Percentiles rank a stretch among this genome's conserved stretches.
Conservation (phyloP, 1,140 invertebrate genomes). For the Diorhabda carinulata region DNA sequence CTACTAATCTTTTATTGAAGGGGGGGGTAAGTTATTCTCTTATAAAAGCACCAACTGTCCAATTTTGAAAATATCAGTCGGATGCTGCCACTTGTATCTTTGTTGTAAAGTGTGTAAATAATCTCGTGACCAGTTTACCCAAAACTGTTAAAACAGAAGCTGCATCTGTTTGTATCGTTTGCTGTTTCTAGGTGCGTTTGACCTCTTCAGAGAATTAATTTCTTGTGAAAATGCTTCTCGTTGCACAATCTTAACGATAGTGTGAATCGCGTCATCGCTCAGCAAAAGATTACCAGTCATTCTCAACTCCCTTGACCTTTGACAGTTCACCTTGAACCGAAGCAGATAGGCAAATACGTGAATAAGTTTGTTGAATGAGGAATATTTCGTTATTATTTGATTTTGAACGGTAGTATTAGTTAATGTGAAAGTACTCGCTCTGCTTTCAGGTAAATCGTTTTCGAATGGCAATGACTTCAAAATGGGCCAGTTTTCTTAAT, state of each 20-base stretch:
- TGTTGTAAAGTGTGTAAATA: constrained; percentile 34
- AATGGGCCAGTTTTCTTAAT: not conserved
- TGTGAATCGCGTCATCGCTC: not conserved
- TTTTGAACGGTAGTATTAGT: not conserved
- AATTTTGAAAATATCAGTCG: too few species aligned
- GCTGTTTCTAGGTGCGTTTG: constrained; percentile 17
- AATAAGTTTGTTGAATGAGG: not conserved
- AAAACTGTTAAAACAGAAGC: constrained; percentile 29
- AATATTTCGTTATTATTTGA: not conserved
- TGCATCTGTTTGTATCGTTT: constrained; percentile 33
- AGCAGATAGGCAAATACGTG: not conserved
- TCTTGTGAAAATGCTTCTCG: constrained; percentile 6
- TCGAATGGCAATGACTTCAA: not conserved
- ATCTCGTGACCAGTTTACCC: constrained; percentile 31
- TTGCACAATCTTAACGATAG: constrained; percentile 10
- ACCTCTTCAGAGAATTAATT: constrained; percentile 5
- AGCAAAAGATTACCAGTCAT: not conserved
- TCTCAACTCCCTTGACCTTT: not conserved
- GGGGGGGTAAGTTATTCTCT: too few species aligned
- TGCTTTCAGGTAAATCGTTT: not conserved
- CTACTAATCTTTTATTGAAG: too few species aligned
- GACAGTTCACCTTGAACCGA: not conserved
- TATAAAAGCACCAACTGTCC: too few species aligned
- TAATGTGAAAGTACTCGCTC: constrained; percentile 26
- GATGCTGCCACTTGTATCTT: too few species aligned